Evolutionary conservation across 2,797 vertebrate genomes (phyloP).

Genomic region (Pantherophis vulpinus): DNA sequence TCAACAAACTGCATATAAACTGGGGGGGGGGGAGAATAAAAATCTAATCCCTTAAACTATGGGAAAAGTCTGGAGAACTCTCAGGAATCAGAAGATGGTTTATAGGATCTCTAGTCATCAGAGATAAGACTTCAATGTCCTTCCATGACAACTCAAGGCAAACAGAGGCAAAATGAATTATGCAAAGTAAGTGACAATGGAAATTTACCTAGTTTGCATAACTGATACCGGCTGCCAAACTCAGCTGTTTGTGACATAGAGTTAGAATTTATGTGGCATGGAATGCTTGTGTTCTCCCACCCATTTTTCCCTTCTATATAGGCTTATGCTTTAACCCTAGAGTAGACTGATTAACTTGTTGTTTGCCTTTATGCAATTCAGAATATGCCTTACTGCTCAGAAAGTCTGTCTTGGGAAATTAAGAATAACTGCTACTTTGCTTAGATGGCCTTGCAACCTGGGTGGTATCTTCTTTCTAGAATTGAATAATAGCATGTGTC

Average conservation of each 20-base stretch:
- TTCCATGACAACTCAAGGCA: not conserved
- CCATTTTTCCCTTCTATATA: not conserved
- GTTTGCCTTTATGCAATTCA: not conserved
- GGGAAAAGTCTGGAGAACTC: not conserved
- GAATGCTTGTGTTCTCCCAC: not conserved
- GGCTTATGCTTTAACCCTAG: not conserved
- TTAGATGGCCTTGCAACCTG: slow-evolving; percentile 1
- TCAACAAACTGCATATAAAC: not conserved
- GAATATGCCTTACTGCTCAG: not conserved
- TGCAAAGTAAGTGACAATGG: not conserved
- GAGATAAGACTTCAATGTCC: not conserved
- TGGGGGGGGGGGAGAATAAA: not conserved
- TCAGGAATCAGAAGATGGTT: not conserved
- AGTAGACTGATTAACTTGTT: not conserved
- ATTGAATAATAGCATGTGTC: not conserved
- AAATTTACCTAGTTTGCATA: not conserved
- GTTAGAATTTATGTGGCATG: not conserved
- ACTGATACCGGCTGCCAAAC: not conserved
- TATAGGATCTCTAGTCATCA: not conserved
- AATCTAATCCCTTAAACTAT: not conserved
- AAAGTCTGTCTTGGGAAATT: slow-evolving; percentile 8
- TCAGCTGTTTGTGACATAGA: not conserved
- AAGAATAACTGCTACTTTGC: not conserved
- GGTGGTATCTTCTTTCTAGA: not conserved
- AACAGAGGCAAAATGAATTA: not conserved